phyloP scores from a whole-genome alignment of 92 coral and sea anemone species.

The Epizoanthus illoricatus region DNA sequence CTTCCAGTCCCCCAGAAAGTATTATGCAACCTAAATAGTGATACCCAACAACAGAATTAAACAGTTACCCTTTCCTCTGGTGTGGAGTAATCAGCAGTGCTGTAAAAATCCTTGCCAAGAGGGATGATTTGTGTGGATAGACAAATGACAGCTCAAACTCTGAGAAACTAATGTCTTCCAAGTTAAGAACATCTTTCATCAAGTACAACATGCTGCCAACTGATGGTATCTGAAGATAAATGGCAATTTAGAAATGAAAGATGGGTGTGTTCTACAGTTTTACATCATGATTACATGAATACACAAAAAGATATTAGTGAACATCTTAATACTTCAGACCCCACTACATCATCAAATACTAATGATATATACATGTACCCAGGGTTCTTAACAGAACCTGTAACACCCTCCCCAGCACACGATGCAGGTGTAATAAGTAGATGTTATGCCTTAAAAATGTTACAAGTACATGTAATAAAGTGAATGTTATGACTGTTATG shows the following conservation, averaged over 20 bases:
- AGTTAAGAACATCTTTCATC: constrained; percentile 68
- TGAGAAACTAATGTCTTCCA: constrained; percentile 82
- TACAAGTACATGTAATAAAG: too few relatives aligned
- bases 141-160: constrained; percentile 88
- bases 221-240: constrained; percentile 78
- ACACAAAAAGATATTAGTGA: background rate
- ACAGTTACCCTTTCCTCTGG: constrained; percentile 85
- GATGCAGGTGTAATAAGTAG: too few relatives aligned
- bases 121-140: constrained; percentile 84
- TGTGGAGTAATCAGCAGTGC: constrained; percentile 88
- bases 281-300: background rate
- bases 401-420: too few relatives aligned
- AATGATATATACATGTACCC: too few relatives aligned
- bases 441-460: too few relatives aligned
- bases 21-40: too few relatives aligned
- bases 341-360: too few relatives aligned
- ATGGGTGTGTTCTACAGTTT: background rate
- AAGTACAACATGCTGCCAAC: constrained; percentile 85
- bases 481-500: too few relatives aligned
- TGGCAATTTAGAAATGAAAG: background rate
- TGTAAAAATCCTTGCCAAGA: constrained; percentile 86
- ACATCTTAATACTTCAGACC: background rate
- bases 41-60: background rate
- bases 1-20: too few relatives aligned
- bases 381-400: too few relatives aligned